A percentile compares a stretch with the other conserved stretches of the same genome.
Evolutionary conservation across 2,797 vertebrate species (phyloP).

Genomic region (Hydrocynus forskahlii): DNA sequence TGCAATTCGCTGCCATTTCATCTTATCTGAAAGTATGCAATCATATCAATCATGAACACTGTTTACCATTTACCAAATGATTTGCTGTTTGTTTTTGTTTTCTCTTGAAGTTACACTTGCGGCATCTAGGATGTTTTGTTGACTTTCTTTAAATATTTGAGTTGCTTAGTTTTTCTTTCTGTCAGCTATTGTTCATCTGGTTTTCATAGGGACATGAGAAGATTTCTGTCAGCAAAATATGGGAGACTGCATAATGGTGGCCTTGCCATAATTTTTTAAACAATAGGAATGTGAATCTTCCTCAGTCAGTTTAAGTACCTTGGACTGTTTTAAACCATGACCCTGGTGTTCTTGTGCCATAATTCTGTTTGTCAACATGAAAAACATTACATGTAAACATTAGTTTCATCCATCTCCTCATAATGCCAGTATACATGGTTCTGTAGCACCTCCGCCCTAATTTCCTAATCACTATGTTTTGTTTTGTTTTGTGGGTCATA

Average conservation of each 20-base stretch:
- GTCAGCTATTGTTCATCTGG: not conserved
- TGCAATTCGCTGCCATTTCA: constrained; percentile 46
- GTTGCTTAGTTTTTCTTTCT: not conserved
- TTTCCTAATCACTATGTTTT: not conserved
- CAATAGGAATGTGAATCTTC: constrained; percentile 37
- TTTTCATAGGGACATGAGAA: not conserved
- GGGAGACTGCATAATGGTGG: constrained; percentile 56
- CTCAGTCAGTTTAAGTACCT: constrained; percentile 39
- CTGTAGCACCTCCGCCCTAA: not conserved
- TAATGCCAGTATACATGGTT: not conserved
- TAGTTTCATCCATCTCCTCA: not conserved
- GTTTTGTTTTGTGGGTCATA: not conserved
- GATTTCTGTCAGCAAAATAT: not conserved
- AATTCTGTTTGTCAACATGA: constrained; percentile 32
- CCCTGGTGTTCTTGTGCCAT: constrained; percentile 50
- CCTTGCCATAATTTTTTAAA: constrained; percentile 57
- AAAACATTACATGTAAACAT: not conserved
- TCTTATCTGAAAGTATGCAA: constrained; percentile 51
- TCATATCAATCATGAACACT: constrained; percentile 65
- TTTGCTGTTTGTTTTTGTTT: constrained; percentile 14
- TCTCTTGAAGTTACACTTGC: constrained; percentile 8
- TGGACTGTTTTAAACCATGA: constrained; percentile 28
- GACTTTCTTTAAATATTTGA: constrained; percentile 11
- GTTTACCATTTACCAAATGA: constrained; percentile 48
- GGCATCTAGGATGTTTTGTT: constrained; percentile 2